Conservation (phyloP, 2,113 vertebrate genomes). For the Gymnorhina tibicen region DNA sequence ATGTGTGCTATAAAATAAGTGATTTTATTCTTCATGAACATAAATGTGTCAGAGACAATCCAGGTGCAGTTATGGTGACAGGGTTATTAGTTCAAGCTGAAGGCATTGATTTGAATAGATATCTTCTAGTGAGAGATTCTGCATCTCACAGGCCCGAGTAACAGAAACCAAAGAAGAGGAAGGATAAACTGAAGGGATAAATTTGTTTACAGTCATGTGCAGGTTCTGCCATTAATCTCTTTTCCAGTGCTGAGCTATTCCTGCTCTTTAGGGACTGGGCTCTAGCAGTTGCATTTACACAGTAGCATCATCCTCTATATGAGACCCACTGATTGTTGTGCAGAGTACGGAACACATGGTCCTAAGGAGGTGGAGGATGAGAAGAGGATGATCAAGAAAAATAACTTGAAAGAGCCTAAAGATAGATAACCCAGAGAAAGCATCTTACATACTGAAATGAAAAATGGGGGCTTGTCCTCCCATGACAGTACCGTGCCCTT, state of each 20-base stretch:
- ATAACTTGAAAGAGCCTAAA: not conserved
- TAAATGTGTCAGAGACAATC: not conserved
- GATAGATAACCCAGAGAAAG: not conserved
- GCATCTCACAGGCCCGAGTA: not conserved
- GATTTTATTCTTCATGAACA: not conserved
- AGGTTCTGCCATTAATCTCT: not conserved
- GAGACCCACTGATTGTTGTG: not conserved
- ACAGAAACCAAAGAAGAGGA: not conserved
- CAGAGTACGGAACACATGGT: not conserved
- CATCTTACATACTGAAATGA: not conserved
- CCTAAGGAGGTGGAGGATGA: not conserved
- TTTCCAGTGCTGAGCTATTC: not conserved
- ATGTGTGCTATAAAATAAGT: not conserved
- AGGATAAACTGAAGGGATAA: not conserved
- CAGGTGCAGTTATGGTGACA: not conserved
- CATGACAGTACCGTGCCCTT: not conserved
- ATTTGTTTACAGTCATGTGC: conserved; percentile 1
- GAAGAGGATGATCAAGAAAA: not conserved
- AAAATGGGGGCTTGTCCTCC: not conserved
- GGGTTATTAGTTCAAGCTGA: not conserved
- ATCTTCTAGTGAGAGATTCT: not conserved
- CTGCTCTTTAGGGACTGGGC: not conserved
- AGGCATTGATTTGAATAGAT: not conserved
- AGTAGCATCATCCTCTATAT: not conserved
- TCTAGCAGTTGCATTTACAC: not conserved